A percentile compares a stretch with the other conserved stretches of the same genome.
Conservation (phyloP, 2,888 invertebrate species). For the Catocala sponsa region DNA sequence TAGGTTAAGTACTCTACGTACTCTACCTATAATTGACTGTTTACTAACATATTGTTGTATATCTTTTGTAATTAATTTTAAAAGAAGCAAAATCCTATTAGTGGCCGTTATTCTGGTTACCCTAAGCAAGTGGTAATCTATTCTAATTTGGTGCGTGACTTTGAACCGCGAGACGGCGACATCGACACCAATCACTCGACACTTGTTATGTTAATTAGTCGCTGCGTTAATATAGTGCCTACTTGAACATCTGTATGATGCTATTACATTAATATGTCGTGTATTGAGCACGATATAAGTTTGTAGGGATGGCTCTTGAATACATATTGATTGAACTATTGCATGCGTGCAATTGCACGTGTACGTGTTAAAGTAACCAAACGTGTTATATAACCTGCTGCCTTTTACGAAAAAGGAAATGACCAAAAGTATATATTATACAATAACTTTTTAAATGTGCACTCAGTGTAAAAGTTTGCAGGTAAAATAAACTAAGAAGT, state of each 20-base stretch:
- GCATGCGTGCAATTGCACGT: not conserved
- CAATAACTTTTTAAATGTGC: slow-evolving; percentile 6
- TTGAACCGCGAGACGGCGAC: slow-evolving; percentile 55
- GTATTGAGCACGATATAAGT: slow-evolving; percentile 41
- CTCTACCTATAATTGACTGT: no score
- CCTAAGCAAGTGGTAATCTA: slow-evolving; percentile 42
- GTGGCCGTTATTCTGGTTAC: not conserved
- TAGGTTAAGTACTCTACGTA: no score
- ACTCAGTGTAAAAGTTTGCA: slow-evolving; percentile 5
- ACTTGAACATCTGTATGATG: slow-evolving; percentile 59
- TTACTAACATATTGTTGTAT: no score
- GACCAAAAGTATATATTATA: not conserved
- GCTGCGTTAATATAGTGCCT: slow-evolving; percentile 56
- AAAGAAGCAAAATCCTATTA: no score
- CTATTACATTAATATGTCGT: slow-evolving; percentile 68
- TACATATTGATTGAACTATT: not conserved
- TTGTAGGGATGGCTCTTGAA: slow-evolving; percentile 46
- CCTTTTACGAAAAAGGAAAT: no score
- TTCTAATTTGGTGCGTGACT: slow-evolving; percentile 49
- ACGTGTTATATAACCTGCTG: no score
- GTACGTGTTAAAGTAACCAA: not conserved
- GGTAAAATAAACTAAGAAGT: slow-evolving; percentile 12
- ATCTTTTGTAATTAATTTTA: no score
- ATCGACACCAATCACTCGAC: slow-evolving; percentile 73
- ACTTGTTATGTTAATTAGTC: slow-evolving; percentile 77